Conservation (phyloP, 2,113 vertebrate genomes). For the Chlorocebus sabaeus region DNA sequence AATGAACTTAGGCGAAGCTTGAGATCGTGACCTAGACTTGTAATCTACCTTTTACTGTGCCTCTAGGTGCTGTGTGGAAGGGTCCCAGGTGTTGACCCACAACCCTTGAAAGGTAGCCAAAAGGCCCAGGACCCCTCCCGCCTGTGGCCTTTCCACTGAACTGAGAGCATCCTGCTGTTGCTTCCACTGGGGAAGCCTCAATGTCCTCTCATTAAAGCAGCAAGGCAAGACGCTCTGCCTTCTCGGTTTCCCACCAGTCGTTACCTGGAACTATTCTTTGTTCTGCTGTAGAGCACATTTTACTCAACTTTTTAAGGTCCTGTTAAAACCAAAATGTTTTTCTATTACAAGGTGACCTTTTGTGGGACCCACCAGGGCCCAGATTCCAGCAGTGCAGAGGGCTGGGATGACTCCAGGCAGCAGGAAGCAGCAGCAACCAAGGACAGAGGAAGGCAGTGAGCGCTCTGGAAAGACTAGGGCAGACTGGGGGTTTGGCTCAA, state of each 20-base stretch:
- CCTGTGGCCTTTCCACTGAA: neutral
- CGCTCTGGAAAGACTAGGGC: rapidly evolving
- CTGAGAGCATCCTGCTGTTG: neutral
- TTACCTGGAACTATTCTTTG: neutral
- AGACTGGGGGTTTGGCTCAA: neutral
- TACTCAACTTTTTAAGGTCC: neutral
- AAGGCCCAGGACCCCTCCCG: neutral
- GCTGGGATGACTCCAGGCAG: neutral
- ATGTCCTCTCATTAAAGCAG: neutral
- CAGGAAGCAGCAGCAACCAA: neutral
- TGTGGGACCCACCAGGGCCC: neutral
- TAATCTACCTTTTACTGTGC: neutral
- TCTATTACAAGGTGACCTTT: neutral
- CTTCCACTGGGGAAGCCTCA: too few species aligned
- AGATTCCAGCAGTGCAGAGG: neutral
- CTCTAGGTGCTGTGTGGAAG: neutral
- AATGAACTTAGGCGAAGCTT: rapidly evolving
- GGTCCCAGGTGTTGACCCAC: neutral
- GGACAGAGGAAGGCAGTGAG: too few species aligned
- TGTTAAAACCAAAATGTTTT: neutral
- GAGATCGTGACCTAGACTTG: rapidly evolving
- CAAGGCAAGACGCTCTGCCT: too few species aligned
- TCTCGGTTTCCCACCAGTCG: neutral
- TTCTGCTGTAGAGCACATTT: neutral
- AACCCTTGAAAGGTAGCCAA: neutral